These are phyloP conservation scores for Halcyon malimbica DNA, from an alignment of 2,113 vertebrate species.

Conservation along the genomic window DNA sequence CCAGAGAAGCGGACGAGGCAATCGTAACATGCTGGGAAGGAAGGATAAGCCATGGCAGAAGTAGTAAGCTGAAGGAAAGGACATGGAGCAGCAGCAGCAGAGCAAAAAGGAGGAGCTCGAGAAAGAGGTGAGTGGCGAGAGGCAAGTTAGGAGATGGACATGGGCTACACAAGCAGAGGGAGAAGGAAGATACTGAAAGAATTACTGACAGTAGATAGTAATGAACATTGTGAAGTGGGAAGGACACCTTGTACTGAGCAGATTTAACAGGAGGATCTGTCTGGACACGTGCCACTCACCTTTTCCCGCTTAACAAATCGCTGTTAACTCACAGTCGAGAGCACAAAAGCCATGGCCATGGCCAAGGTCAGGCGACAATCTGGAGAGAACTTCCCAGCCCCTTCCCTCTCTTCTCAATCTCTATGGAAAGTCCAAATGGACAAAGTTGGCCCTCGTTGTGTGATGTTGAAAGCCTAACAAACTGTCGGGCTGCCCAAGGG, in stretches of 20 bases:
- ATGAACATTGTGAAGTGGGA: neutral
- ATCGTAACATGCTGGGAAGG: accelerated
- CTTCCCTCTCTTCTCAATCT: neutral
- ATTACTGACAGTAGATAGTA: neutral
- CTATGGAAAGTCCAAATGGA: accelerated
- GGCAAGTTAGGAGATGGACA: accelerated
- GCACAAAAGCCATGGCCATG: neutral
- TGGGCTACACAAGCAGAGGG: accelerated
- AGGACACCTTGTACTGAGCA: neutral
- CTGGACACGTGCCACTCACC: accelerated
- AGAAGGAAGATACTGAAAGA: neutral
- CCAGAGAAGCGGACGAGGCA: neutral
- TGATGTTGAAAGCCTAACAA: neutral
- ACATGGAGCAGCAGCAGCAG: neutral
- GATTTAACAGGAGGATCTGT: neutral
- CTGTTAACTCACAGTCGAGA: neutral
- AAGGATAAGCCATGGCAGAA: neutral
- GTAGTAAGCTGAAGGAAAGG: neutral
- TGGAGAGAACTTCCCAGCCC: neutral
- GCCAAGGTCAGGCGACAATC: neutral
- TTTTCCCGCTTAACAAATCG: neutral
- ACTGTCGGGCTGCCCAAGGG: neutral
- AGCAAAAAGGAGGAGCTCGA: neutral
- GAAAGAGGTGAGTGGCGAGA: accelerated
- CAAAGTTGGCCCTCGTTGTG: accelerated